Evolutionary conservation across 2,888 invertebrate genomes (phyloP), one percentile per base, ranked within the genome.

Genomic region (Stenolophus ochropezus): DNA sequence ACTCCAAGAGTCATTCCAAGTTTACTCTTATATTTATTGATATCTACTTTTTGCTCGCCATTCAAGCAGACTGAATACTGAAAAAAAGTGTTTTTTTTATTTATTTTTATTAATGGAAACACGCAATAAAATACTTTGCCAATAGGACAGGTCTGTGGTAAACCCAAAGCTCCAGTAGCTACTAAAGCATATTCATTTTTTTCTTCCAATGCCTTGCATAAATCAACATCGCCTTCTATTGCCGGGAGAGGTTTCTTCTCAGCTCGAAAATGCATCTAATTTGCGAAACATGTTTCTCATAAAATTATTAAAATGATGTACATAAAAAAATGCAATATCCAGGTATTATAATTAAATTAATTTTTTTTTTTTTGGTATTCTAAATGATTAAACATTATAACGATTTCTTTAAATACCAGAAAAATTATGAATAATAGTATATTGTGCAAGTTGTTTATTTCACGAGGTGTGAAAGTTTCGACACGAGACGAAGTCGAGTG

Each of bases 201-300:
- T 0, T 81, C 75, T 18, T 42, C 75, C n/a, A 81, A 25, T 11
- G 27, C 49, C 61, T 81, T 47, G 20, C 81, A 81, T 49, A 81
- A 65, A 81, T 81, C 81, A 14, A 81, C n/a, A 18, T 81, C 81
- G 14, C 81, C 81, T 75, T 81, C 75, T 8, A 81, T 42, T 25
- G 65, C 61, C 3, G 81, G 81, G 18, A 81, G 25, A 18, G 81
- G 81, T 27, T 81, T 81, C 65, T 81, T 81, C 51, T 81, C 81
- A 18, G 65, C 81, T 51, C 75, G 71, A 21, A 75, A 81, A 51
- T 81, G 81, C 18, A 81, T 75, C 81, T 81, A 65, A 16, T 16
- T 8, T 61, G 11, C 14, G 23, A 18, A 21, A 42, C 11, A 20
- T 16, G 16, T 33, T 42, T 11, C n/a, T n/a, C n/a, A n/a, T n/a